phyloP scores from a whole-genome alignment of 2,888 invertebrate genomes.

The Resseliella maxima region DNA sequence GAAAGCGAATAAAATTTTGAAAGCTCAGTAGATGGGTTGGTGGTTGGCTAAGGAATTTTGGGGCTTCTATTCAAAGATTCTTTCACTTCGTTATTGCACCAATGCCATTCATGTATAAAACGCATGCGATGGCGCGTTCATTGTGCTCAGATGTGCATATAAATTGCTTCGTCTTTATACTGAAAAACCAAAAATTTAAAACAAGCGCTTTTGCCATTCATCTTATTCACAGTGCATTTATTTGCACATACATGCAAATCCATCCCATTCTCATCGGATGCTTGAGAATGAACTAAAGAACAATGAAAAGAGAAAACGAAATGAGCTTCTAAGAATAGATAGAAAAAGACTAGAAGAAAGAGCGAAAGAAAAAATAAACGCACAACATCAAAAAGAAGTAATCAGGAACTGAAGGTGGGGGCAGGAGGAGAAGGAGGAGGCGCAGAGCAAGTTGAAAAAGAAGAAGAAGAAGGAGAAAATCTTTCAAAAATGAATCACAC shows the following conservation, averaged over 20 bases:
- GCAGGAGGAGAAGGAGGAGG: no score
- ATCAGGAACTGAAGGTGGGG: no score
- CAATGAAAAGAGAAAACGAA: no score
- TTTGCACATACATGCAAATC: background rate
- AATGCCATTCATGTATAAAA: background rate
- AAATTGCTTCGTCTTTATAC: background rate
- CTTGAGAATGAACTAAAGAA: no score
- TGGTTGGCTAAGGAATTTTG: background rate
- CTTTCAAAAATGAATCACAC: slow-evolving; percentile 49
- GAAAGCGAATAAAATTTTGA: background rate
- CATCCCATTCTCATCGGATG: background rate
- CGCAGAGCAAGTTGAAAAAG: background rate
- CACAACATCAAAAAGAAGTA: no score
- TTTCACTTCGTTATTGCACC: background rate
- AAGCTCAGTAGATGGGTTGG: background rate
- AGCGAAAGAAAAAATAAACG: no score
- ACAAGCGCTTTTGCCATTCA: slow-evolving; percentile 25
- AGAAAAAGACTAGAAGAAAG: no score
- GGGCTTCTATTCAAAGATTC: background rate
- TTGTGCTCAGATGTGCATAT: slow-evolving; percentile 13
- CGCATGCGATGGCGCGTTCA: slow-evolving; percentile 9
- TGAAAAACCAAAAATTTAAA: slow-evolving; percentile 25
- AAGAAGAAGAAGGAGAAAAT: background rate
- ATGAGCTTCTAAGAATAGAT: no score
- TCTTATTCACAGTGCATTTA: slow-evolving; percentile 51